Base-by-base conservation (phyloP, 2,797 vertebrate species). In the Poeciliopsis presidionis region DNA sequence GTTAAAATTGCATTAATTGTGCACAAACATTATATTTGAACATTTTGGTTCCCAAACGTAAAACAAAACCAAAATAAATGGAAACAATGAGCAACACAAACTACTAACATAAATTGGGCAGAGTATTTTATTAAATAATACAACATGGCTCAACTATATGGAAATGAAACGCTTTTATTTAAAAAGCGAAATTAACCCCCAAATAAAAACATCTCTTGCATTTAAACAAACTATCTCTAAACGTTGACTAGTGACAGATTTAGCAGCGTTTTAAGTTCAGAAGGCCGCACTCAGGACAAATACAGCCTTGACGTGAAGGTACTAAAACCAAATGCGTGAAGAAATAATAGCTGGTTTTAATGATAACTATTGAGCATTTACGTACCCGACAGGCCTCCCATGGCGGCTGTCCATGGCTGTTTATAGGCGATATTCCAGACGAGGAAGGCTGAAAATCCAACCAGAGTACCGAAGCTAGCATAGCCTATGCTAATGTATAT, bases 381-480 rank as follows among this genome's bases (percentile, higher is more conserved):
- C 80, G 20, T 95, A 98, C 97, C 97, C 91, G 97, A 97, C 78
- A 98, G 95, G 55, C 97, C 97, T 83, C 97, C 97, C 95, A 97
- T 96, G 45, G 97, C 96, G 61, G 97, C 97, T 30, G 97, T 98
- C 92, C 95, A 97, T 0, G 97, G 96, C 88, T 98, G 97, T 69
- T 91, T 93, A 87, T 95, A 97, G 0, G 95, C 95, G 47, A 97
- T 88, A 59, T 96, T 97, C 97, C 97, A 98, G 33, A 95, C 93
- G 65, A 98, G 73, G 89, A 98, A 98, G 81, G 95, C 96, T 53
- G 96, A 97, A 45, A 97, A 86, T 49, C 97, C 97, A 4, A 95
- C 86, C 75, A 95, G 36, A n/a, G 94, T 83, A 2, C 97, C 97
- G 43, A 96, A 82, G 1, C 93, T 93, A 73, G 97, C 94, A 89